These are phyloP conservation scores for Keiferia lycopersicella DNA, from an alignment of 2,888 invertebrate species.

Conservation along the genomic window DNA sequence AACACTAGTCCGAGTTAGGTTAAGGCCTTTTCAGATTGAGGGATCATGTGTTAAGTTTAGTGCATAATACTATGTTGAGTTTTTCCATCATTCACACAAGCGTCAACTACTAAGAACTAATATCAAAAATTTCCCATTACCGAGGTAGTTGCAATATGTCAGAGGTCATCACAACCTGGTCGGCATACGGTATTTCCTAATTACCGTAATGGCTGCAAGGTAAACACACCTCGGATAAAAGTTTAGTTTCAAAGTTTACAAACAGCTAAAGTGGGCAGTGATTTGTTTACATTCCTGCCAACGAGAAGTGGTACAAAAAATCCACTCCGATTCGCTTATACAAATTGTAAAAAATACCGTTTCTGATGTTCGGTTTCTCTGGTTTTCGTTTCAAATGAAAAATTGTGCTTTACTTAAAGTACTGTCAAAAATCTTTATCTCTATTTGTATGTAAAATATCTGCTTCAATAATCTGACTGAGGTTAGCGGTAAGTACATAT, in stretches of 20 bases:
- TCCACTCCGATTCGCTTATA: not conserved
- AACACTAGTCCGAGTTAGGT: too few relatives aligned
- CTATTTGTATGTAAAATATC: not conserved
- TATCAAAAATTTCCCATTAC: too few relatives aligned
- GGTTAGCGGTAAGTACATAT: too few relatives aligned
- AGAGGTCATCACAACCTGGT: not conserved
- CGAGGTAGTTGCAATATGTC: too few relatives aligned
- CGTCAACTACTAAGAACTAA: too few relatives aligned
- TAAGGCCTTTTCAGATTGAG: too few relatives aligned
- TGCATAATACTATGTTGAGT: too few relatives aligned
- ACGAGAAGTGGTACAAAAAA: not conserved
- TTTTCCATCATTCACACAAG: too few relatives aligned
- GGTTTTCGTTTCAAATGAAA: too few relatives aligned
- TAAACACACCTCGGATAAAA: slow-evolving; percentile 20
- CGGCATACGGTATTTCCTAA: slow-evolving; percentile 39
- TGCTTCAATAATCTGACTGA: too few relatives aligned
- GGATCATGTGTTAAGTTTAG: too few relatives aligned
- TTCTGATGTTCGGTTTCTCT: not conserved
- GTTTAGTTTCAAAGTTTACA: slow-evolving; percentile 14
- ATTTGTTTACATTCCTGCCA: slow-evolving; percentile 14
- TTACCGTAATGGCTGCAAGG: slow-evolving; percentile 50
- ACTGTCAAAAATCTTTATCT: not conserved
- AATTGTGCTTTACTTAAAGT: too few relatives aligned
- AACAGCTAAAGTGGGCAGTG: slow-evolving; percentile 10
- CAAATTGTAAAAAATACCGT: not conserved